Conservation (phyloP, 2,888 invertebrate species). For the Ecdyonurus torrentis region DNA sequence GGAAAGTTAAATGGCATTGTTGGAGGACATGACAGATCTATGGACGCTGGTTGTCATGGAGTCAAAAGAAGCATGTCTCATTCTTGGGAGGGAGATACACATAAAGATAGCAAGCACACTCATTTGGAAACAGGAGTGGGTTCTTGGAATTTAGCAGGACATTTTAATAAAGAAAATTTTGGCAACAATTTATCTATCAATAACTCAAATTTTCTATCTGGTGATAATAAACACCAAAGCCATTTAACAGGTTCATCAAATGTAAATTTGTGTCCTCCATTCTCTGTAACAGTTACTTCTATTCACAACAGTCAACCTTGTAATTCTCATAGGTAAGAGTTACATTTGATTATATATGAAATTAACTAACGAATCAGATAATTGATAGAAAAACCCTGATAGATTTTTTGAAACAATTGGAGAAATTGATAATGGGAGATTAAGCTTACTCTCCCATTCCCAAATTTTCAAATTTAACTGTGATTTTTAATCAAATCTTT, state of each 20-base stretch:
- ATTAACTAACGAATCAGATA: no score
- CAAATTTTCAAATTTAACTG: background rate
- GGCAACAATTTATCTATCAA: background rate
- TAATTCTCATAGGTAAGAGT: background rate
- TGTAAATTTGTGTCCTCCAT: constrained; percentile 41
- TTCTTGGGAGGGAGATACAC: constrained; percentile 40
- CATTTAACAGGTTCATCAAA: constrained; percentile 17
- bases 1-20: no score
- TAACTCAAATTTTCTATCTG: background rate
- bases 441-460: background rate
- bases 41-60: constrained; percentile 30
- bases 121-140: constrained; percentile 20
- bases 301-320: constrained; percentile 22
- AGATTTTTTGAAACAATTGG: no score
- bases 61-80: constrained; percentile 43
- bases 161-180: background rate
- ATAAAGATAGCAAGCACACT: constrained; percentile 36
- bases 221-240: background rate
- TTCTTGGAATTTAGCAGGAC: background rate
- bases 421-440: no score
- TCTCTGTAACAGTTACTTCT: constrained; percentile 33
- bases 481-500: no score
- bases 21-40: background rate
- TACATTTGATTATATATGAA: no score
- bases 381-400: no score